phyloP scores from a whole-genome alignment of 2,113 vertebrate genomes.

The Chaenocephalus aceratus region DNA sequence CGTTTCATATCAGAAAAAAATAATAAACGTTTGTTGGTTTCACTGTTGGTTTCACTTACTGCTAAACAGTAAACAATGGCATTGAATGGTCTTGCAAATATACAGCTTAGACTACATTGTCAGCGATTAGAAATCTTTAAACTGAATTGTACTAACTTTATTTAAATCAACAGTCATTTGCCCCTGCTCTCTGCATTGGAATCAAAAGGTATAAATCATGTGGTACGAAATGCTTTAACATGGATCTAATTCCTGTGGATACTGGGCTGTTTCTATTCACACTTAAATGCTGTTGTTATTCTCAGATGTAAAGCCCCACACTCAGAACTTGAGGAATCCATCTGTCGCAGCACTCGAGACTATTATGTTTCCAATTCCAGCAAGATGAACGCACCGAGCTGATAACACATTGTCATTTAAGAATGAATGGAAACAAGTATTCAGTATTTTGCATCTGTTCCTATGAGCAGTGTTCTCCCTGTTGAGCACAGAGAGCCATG shows the following conservation, averaged over 20 bases:
- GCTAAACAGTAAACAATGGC: neutral
- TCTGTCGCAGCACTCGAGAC: neutral
- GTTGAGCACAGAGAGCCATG: slow-evolving; percentile 31
- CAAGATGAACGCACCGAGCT: slow-evolving; percentile 14
- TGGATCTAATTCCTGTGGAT: neutral
- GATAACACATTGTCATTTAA: slow-evolving; percentile 37
- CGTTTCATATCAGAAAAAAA: no score
- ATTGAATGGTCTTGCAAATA: neutral
- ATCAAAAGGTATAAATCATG: neutral
- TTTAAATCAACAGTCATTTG: no score
- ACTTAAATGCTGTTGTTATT: slow-evolving; percentile 19
- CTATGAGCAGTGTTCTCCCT: slow-evolving; percentile 24
- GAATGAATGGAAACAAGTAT: slow-evolving; percentile 43
- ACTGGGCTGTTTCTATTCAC: neutral
- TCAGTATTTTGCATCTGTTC: slow-evolving; percentile 44
- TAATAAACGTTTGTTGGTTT: no score
- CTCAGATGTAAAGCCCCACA: neutral
- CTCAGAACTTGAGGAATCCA: slow-evolving; percentile 21
- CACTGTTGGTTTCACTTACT: no score
- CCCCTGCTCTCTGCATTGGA: no score
- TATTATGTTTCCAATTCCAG: slow-evolving; percentile 32
- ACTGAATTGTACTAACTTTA: neutral
- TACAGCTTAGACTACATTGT: no score
- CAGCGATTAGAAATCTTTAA: neutral
- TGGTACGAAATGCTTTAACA: neutral